Base-by-base conservation (phyloP, 2,797 vertebrate species). In the Scolopax rusticola region DNA sequence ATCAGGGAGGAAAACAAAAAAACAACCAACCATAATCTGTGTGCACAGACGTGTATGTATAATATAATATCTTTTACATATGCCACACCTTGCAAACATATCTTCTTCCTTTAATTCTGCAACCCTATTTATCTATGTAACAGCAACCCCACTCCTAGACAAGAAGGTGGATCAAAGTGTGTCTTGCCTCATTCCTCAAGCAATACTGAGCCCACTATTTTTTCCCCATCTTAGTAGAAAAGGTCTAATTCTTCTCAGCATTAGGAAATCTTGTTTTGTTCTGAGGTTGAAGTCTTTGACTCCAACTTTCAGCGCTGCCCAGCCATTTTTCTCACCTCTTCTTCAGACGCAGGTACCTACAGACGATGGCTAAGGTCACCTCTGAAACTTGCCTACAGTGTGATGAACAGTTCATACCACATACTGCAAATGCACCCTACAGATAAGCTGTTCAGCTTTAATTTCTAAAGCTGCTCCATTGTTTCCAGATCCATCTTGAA, bases 1-100 rank as follows among this genome's bases (percentile, higher is more conserved):
- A 74, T 16, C 16, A 68, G 45, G 20, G 15, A 19, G 18, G 78
- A 65, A 80, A 15, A 17, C 41, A 47, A 47, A 47, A 12, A 12
- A 21, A 47, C 12, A 45, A 28, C 15, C 16, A 30, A 30, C 14
- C 38, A 41, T 53, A 38, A 11, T 3, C 2, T 17, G 7, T 60
- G 7, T 60, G 2, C 41, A 36, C 38, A 36, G 19, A 51, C 13
- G 75, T 9, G 32, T 48, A 53, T 1, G 1, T 24, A 30, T 19
- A 71, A 32, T 6, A 3, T 5, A 43, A 43, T 9, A 27, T 13
- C 65, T 67, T 56, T 63, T n/a, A 80, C 5, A 45, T 15, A 17
- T 0, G 4, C 5, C 10, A 45, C 5, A 33, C 50, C 33, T 57
- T 5, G 0, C 50, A 89, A 41, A 67, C 1, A 63, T 76, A 67